Evolutionary conservation across 2,888 invertebrate species (phyloP), one percentile per base, ranked within the genome.

Genomic region (Polyommatus icarus): DNA sequence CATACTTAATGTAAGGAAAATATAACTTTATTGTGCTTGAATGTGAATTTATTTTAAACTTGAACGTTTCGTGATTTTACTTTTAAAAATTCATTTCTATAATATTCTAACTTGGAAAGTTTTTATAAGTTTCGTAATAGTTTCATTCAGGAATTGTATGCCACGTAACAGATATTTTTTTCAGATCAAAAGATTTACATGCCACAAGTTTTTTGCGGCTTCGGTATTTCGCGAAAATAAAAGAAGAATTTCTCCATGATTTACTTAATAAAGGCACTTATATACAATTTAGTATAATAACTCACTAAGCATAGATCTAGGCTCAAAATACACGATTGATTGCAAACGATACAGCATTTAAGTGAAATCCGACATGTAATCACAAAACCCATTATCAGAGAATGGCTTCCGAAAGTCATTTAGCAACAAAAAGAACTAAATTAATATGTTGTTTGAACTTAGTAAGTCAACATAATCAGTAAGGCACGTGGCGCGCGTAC

Each of bases 361-460:
- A 32, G 29, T 15, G 15, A 32, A 67, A 67, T 67, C 67, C 29
- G 67, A 67, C 67, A 5, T 73, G 77, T 59, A 77, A 80, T 79
- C 78, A 79, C 79, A 72, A 40, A 72, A 80, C 78, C 79, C 72
- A 57, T 75, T 76, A 78, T 76, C 76, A 77, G 73, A 83, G 81
- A 82, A 85, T 85, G 84, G 87, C 85, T 88, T 89, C 90, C 88
- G 86, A 89, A 89, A 90, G 90, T 90, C 89, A 92, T 91, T 90
- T 90, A 84, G 87, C 84, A 87, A 90, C 90, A 91, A 91, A 91
- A 91, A 89, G 85, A 81, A 85, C 89, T 88, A 92, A 92, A 94
- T 94, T 93, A 94, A 93, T 92, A 93, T 90, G 92, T 92, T 94
- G 94, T 94, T 94, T 93, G 93, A 94, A 90, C 91, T 89, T 90